Evolutionary conservation across 2,888 invertebrate genomes (phyloP), one percentile per base, ranked within the genome.

Genomic region (Drosophila differens): DNA sequence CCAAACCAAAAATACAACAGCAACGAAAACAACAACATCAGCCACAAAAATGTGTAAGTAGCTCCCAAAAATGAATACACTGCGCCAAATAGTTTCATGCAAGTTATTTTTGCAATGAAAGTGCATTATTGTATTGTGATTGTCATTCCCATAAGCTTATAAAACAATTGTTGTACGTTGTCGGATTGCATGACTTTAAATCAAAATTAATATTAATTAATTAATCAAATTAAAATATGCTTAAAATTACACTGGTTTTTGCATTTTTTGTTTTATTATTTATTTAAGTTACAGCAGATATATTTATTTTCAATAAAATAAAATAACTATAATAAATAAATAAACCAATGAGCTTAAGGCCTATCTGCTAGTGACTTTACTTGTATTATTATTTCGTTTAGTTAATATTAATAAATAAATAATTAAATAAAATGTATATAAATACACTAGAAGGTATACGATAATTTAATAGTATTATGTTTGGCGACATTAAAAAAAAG

Each of bases 1-100:
- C 58, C 68, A 71, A 79, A 52, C 66, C 61, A 77, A 67, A 61
- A 66, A 57, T 44, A 64, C 57, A 39, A 30, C 35, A 25, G 4
- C 35, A 68, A 68, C 55, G 68, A 55, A 39, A 16, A 47, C 16
- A 25, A 63, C 35, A 54, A 28, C 22, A 54, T 12, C 54, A 68
- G 64, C 37, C 70, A 39, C 32, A 32, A 30, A 72, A 73, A 69
- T 74, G 57, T 86, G 73, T 87, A 87, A 85, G 85, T 85, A 88
- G 83, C 88, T 85, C 81, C 85, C 90, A 87, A 89, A 84, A 77
- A 78, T 66, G 25, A 69, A 81, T 90, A 88, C 85, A 90, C 89
- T 90, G 83, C 70, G 63, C 74, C 52, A 85, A 83, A 86, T 68
- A 69, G 22, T 64, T 59, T 64, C 44, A 66, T 68, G 58, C 70